Evolutionary conservation across 2,113 vertebrate species (phyloP).

Genomic region (Salminus brasiliensis): DNA sequence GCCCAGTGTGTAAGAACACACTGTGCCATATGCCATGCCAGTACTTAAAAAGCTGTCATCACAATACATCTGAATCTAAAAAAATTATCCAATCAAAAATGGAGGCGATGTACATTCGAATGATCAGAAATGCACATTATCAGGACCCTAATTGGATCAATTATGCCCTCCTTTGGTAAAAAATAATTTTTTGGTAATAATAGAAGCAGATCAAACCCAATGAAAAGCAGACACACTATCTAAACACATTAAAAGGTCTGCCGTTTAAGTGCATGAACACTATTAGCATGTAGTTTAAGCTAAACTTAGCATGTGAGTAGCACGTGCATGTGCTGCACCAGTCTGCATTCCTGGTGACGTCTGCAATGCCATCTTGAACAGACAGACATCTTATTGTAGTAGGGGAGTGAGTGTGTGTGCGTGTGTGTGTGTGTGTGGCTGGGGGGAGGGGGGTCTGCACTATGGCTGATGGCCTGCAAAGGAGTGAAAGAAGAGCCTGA

Average conservation of each 20-base stretch:
- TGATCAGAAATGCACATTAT: no score
- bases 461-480: background rate
- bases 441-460: background rate
- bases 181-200: no score
- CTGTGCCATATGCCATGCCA: background rate
- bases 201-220: no score
- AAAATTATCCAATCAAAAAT: background rate
- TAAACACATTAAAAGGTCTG: no score
- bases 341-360: background rate
- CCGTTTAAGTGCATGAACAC: background rate
- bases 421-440: background rate
- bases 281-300: background rate
- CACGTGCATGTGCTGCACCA: no score
- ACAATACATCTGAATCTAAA: background rate
- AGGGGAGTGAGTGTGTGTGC: no score
- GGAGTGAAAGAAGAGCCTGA: background rate
- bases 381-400: background rate
- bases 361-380: background rate
- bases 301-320: background rate
- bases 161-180: no score
- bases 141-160: no score
- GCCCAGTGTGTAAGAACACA: conserved; percentile 15
- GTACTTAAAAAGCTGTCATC: background rate
- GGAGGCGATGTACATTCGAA: no score
- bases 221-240: no score